Base-by-base conservation (phyloP, 2,797 vertebrate species). In the Cygnus olor region DNA sequence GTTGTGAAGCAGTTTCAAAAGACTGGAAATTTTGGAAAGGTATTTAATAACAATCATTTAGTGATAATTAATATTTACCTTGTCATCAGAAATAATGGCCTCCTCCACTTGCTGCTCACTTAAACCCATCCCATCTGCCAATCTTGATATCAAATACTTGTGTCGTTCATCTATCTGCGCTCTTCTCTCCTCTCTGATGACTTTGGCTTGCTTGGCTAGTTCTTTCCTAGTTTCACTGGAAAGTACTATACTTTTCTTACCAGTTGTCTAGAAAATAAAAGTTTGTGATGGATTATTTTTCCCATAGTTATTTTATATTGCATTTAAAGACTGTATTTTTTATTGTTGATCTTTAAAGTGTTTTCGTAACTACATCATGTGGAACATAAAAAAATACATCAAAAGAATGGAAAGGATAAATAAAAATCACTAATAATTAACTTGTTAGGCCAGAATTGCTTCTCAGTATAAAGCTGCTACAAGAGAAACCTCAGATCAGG, bases 71-170 rank as follows among this genome's bases (percentile, higher is more conserved):
- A 51, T 82, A 82, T 85, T 93, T 95, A 98, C 98, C 98, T 98
- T 98, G 17, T 98, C 98, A 90, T 98, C 98, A 51, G 98, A 98
- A 95, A 98, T 69, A 49, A 99, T 86, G 34, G 94, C 96, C 4
- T 98, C 98, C 91, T 98, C 98, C 85, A 98, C 98, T 95, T 98
- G 98, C 13, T 78, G 45, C 74, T 98, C 98, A 32, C 58, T 96
- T 84, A 98, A 93, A 11, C 82, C 94, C 72, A 96, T 94, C 1
- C 90, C 95, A 58, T 98, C 97, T n/a, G 95, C 97, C 95, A 98
- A 92, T 91, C 97, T 97, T 95, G 94, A 84, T 74, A 98, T 97
- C 88, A 99, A 85, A 95, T 98, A 98, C 42, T 94, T 97, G 95
- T 98, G 96, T 58, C 98, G 97, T 49, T 93, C 88, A 71, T 99